Evolutionary conservation across 2,888 invertebrate genomes (phyloP), one percentile per base, ranked within the genome.

Genomic region (Falcaria lacertinaria): DNA sequence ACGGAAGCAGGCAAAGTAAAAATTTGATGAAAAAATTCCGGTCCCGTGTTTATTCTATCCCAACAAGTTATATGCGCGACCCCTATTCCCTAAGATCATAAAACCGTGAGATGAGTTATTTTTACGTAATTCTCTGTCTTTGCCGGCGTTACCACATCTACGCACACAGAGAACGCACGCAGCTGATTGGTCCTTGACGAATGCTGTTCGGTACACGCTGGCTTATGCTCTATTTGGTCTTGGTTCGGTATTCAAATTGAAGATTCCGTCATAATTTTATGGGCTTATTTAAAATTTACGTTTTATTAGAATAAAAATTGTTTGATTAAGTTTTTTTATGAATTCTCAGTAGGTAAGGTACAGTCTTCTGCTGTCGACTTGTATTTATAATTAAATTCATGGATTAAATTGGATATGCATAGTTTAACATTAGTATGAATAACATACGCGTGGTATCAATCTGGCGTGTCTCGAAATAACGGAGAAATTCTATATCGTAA

Each of bases 11-110:
- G 78, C 81, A 65, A 67, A 78, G 79, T 83, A 79, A 78, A 80
- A 80, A 37, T 80, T 80, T 79, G 78, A 81, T 78, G 77, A 76
- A 81, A 84, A 80, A 82, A 81, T 73, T 73, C 72, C 67, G 54
- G 48, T 49, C 45, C 58, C 43, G 58, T 72, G 78, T 82, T 80
- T 80, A 74, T 66, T 65, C 65, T 68, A 60, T 57, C 64, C 69
- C 69, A 54, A 54, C 47, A 60, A 50, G 68, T 73, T 74, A 77
- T 71, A 74, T 72, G 70, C 58, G 61, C 57, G 57, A 57, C 58
- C 61, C 64, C 59, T 64, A 55, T 60, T 55, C 59, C 63, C 60
- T 47, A 51, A 62, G 60, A 59, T 54, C 64, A 60, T 64, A 62
- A 62, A 64, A 64, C 59, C 58, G 50, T 55, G 55, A 56, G 54